Conservation (phyloP, 2,888 invertebrate species). For the Julus scandinavius region DNA sequence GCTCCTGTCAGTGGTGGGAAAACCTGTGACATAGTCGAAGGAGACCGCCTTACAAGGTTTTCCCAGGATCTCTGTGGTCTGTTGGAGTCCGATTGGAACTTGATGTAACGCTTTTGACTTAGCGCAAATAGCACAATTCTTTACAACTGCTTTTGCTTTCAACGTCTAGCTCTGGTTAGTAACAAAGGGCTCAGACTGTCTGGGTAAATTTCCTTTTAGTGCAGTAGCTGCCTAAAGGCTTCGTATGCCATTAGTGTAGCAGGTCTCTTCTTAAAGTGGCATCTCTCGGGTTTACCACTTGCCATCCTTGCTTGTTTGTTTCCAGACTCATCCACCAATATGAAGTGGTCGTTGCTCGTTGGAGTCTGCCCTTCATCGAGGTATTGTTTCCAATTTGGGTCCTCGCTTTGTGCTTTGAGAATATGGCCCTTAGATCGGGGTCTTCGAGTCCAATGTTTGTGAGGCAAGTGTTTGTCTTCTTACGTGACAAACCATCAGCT, state of each 20-base stretch:
- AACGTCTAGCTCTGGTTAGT: neutral
- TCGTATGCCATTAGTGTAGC: too few species aligned
- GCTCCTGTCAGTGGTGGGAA: neutral
- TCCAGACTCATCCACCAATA: too few species aligned
- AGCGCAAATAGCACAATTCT: neutral
- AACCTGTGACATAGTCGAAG: neutral
- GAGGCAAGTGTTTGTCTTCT: too few species aligned
- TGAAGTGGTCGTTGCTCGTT: too few species aligned
- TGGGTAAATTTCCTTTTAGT: neutral
- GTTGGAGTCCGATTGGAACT: neutral
- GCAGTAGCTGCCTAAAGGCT: neutral
- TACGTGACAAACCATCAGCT: too few species aligned
- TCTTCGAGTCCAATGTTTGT: too few species aligned
- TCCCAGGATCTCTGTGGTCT: neutral
- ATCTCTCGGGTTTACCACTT: neutral
- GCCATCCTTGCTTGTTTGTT: neutral
- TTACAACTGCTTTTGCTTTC: neutral
- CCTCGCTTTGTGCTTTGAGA: too few species aligned
- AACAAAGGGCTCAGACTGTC: neutral
- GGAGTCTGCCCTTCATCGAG: too few species aligned
- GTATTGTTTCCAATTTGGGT: too few species aligned
- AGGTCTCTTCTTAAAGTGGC: neutral
- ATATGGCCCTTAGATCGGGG: too few species aligned
- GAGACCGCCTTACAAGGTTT: neutral
- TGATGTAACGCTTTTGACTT: neutral